A percentile compares a stretch with the other conserved stretches of the same genome.
These are phyloP conservation scores for Drosophila neotestacea DNA, from an alignment of 2,888 invertebrate genomes.

Conservation along the genomic window DNA sequence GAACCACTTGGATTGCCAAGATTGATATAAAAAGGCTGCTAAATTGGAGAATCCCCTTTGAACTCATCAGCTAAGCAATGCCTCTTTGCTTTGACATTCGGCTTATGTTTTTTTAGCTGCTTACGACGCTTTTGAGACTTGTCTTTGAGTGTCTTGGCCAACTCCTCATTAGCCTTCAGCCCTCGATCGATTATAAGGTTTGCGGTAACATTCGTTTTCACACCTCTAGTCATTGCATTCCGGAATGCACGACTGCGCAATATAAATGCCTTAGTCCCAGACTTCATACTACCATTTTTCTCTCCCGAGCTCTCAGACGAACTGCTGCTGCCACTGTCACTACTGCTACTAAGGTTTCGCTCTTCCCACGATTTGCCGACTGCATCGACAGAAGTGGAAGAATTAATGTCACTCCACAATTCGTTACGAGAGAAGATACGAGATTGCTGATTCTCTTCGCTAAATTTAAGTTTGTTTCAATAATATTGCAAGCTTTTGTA, in stretches of 20 bases:
- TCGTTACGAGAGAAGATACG: background rate
- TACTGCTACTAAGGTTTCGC: background rate
- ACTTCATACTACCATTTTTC: background rate
- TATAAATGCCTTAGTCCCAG: slow-evolving; percentile 49
- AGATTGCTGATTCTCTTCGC: background rate
- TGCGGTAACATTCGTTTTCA: slow-evolving; percentile 36
- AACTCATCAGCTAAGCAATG: slow-evolving; percentile 44
- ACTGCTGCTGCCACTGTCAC: background rate
- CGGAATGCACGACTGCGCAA: slow-evolving; percentile 34
- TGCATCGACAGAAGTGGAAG: background rate
- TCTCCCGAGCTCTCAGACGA: background rate
- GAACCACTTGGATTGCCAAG: too few species aligned
- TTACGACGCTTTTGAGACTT: slow-evolving; percentile 35
- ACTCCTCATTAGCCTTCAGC: slow-evolving; percentile 36
- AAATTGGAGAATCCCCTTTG: slow-evolving; percentile 17
- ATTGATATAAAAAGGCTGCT: background rate
- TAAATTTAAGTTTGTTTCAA: background rate
- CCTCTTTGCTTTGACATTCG: slow-evolving; percentile 20
- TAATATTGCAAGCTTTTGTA: background rate
- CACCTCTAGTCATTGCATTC: slow-evolving; percentile 33
- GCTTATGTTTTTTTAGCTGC: slow-evolving; percentile 21
- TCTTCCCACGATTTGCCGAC: background rate
- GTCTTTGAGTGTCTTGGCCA: slow-evolving; percentile 23
- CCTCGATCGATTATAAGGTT: slow-evolving; percentile 47
- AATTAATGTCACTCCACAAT: too few species aligned